These are phyloP conservation scores for Alcedo atthis DNA, from an alignment of 2,797 vertebrate genomes.

Conservation along the genomic window DNA sequence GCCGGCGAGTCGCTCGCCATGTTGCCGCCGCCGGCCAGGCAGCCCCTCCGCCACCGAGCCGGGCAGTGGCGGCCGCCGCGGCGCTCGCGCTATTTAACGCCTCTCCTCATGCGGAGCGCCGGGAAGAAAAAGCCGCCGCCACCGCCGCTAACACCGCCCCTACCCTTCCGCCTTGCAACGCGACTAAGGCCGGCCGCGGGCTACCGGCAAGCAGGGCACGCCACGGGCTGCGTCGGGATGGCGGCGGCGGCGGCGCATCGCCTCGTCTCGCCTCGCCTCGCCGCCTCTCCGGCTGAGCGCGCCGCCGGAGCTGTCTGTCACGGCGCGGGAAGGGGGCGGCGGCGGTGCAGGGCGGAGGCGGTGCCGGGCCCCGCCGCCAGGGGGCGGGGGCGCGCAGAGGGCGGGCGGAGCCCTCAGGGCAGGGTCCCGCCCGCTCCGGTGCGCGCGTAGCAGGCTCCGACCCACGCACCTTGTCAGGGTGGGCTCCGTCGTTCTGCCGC, in stretches of 20 bases:
- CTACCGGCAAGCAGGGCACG: neutral
- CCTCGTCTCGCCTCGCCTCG: neutral
- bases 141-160: neutral
- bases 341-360: conserved; percentile 12
- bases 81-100: conserved; percentile 44
- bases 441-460: neutral
- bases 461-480: neutral
- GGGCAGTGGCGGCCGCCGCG: conserved; percentile 34
- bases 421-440: neutral
- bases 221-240: conserved; percentile 27
- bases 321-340: neutral
- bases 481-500: neutral
- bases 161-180: neutral
- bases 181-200: neutral
- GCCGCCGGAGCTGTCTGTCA: conserved; percentile 20
- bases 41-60: neutral
- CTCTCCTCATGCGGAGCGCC: conserved; percentile 55
- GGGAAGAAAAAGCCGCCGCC: neutral
- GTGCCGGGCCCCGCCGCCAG: neutral
- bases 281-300: neutral
- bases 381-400: neutral
- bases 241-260: conserved; percentile 17
- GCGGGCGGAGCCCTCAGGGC: neutral
- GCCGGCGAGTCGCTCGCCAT: conserved; percentile 98
- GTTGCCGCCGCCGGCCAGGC: conserved; percentile 68